Percentiles rank a stretch among this genome's conserved stretches.
Evolutionary conservation across 2,113 vertebrate genomes (phyloP).

Genomic region (Muntiacus reevesi): DNA sequence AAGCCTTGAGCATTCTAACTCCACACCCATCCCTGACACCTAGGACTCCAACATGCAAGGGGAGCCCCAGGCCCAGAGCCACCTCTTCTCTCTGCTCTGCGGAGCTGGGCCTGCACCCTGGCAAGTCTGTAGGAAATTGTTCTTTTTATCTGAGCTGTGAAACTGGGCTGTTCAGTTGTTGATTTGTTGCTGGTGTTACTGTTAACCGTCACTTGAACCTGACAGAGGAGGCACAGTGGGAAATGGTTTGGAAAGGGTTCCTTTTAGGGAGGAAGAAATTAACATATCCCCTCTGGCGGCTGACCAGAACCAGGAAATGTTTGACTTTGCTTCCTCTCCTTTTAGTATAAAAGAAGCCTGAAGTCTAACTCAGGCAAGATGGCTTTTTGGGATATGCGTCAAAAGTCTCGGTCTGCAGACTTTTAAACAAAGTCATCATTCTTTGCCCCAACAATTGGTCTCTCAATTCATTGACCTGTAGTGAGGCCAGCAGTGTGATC

Average conservation of each 20-base stretch:
- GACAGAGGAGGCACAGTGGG: not conserved
- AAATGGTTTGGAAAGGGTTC: not conserved
- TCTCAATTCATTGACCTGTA: not conserved
- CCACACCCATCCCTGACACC: not conserved
- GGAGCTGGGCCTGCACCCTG: not conserved
- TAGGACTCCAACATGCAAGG: not conserved
- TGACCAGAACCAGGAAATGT: not conserved
- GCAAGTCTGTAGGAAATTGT: not conserved
- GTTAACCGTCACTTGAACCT: not conserved
- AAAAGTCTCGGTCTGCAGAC: not conserved
- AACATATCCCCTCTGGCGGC: not conserved
- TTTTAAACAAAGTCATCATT: not conserved
- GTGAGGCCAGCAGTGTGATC: not conserved
- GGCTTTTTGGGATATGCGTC: not conserved
- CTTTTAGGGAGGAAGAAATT: not conserved
- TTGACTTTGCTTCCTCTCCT: not conserved
- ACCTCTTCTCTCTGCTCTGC: not conserved
- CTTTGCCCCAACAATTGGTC: not conserved
- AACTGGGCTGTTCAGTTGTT: not conserved
- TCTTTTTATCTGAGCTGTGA: not conserved
- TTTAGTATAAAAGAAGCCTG: not conserved
- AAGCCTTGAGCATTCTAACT: not conserved
- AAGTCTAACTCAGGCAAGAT: not conserved
- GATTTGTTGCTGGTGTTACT: not conserved
- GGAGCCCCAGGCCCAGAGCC: too few species aligned